These are phyloP conservation scores for Stictonetta naevosa DNA, from an alignment of 2,113 vertebrate genomes.

Conservation along the genomic window DNA sequence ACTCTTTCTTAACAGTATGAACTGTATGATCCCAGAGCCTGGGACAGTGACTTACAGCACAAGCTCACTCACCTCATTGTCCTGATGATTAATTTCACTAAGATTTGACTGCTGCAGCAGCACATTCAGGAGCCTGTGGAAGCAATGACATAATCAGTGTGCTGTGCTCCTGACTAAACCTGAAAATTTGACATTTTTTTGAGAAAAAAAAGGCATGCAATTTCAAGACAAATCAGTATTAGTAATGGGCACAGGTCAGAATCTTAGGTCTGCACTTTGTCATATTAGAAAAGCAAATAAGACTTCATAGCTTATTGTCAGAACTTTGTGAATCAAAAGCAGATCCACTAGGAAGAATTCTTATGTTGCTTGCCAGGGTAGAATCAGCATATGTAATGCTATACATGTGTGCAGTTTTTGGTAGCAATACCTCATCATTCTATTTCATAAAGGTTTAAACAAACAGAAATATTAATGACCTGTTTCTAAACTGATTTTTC, in stretches of 20 bases:
- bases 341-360: not conserved
- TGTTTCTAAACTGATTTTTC: not conserved
- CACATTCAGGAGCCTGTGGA: slow-evolving; percentile 83
- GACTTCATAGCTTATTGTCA: not conserved
- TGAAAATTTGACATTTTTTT: not conserved
- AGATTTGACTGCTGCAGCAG: slow-evolving; percentile 86
- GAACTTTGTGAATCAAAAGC: not conserved
- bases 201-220: not conserved
- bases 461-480: not conserved
- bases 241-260: not conserved
- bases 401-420: not conserved
- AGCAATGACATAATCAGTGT: slow-evolving; percentile 40
- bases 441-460: not conserved
- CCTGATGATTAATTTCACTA: slow-evolving; percentile 90
- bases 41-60: not conserved
- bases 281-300: not conserved
- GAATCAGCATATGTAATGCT: not conserved
- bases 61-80: slow-evolving; percentile 84
- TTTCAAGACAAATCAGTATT: not conserved
- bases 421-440: not conserved
- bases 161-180: not conserved
- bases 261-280: not conserved
- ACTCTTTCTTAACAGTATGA: not conserved
- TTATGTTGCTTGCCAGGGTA: not conserved
- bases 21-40: not conserved